Base-by-base conservation (phyloP, 2,888 invertebrate genomes). In the Aporophyla nigra region DNA sequence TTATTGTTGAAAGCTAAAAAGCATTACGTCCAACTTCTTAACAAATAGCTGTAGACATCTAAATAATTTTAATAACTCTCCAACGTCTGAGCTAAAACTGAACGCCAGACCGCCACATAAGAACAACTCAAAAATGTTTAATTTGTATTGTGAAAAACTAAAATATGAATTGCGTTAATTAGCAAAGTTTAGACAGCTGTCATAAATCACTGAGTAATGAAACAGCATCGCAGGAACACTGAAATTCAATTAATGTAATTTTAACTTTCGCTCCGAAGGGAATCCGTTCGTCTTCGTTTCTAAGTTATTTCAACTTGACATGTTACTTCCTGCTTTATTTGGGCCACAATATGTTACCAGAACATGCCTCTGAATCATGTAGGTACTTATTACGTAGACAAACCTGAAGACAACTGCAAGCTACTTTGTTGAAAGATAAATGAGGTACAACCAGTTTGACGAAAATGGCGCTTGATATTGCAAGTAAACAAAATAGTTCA, bases 231-330 rank as follows among this genome's bases (percentile, higher is more conserved):
- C 83, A 82, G 56, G 85, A 89, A 88, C 89, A 89, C 83, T 87
- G 87, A 88, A 88, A 89, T 90, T 88, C 88, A 89, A 90, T 91
- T 91, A 88, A 88, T 87, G 89, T 86, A 78, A 88, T 86, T 88
- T 88, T 71, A 88, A 88, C 77, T 86, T 87, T 69, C 71, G 24
- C 76, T 84, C 78, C 67, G 58, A 84, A 82, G 82, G 80, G 86
- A 85, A 74, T 70, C 71, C 71, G 76, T 79, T 78, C 78, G 72
- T 81, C 75, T 77, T 80, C 75, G 68, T 74, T 80, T 63, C 56
- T 73, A 71, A 81, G 73, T 87, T 76, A 80, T 78, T 81, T 56
- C 61, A 74, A 78, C 74, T 78, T 83, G 87, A 87, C 78, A 86
- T 83, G 71, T 83, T 80, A 79, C 74, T 79, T 80, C 72, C 75